A percentile compares a stretch with the other conserved stretches of the same genome.
These are phyloP conservation scores for Alectura lathami DNA, from an alignment of 2,113 vertebrate species.

Conservation along the genomic window DNA sequence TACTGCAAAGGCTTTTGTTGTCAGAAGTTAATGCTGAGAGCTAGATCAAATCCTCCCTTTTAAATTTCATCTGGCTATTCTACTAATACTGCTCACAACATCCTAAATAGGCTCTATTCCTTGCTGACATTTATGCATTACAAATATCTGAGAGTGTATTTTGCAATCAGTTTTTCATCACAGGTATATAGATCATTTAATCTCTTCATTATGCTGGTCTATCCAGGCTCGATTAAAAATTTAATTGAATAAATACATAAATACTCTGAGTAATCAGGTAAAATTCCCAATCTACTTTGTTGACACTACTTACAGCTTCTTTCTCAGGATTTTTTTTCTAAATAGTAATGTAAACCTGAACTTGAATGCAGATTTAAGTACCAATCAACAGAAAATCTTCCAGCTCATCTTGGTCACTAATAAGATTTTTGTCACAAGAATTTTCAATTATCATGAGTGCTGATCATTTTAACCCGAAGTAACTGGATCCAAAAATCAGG, in stretches of 20 bases:
- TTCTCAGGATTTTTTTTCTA: background rate
- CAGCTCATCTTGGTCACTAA: background rate
- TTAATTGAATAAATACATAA: slow-evolving; percentile 16
- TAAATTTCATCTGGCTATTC: background rate
- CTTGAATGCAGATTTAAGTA: background rate
- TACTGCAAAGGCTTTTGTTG: background rate
- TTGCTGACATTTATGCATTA: background rate
- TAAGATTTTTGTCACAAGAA: background rate
- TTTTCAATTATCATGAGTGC: background rate
- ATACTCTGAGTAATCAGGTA: background rate
- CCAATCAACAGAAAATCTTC: background rate
- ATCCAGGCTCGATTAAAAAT: background rate
- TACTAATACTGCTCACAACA: background rate
- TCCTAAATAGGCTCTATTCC: background rate
- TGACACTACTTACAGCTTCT: background rate
- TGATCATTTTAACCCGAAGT: background rate
- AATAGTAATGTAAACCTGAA: background rate
- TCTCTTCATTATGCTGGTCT: background rate
- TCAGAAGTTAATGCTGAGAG: background rate
- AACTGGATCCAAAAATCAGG: background rate
- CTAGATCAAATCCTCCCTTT: background rate
- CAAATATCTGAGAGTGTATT: background rate
- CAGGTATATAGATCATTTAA: background rate
- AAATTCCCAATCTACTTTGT: background rate
- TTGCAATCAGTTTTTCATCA: background rate